Evolutionary conservation across 2,888 invertebrate species (phyloP).

Genomic region (Hydropsyche betteni): DNA sequence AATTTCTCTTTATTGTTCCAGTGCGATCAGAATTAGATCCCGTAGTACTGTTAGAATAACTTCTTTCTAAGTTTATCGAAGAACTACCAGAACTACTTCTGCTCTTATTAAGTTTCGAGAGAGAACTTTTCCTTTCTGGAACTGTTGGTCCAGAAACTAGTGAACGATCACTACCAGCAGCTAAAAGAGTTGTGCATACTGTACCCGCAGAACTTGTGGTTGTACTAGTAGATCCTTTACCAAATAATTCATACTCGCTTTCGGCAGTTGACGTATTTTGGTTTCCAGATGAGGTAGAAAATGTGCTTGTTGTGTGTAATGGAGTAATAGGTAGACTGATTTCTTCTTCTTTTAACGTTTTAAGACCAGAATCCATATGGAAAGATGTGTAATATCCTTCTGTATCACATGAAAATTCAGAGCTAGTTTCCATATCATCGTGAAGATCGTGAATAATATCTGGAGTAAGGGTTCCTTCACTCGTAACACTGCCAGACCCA

Average conservation of each 20-base stretch:
- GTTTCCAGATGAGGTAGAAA: slow-evolving; percentile 75
- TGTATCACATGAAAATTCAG: slow-evolving; percentile 94
- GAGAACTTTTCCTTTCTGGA: slow-evolving; percentile 83
- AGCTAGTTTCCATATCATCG: slow-evolving; percentile 88
- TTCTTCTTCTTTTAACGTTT: slow-evolving; percentile 82
- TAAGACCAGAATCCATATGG: slow-evolving; percentile 94
- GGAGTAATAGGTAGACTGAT: slow-evolving; percentile 72
- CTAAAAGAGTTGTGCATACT: slow-evolving; percentile 84
- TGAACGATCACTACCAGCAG: slow-evolving; percentile 72
- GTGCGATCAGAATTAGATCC: slow-evolving; percentile 60
- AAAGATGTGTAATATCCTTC: slow-evolving; percentile 98
- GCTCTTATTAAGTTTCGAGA: slow-evolving; percentile 69
- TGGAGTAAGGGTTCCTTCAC: slow-evolving; percentile 85
- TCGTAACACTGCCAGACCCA: slow-evolving; percentile 84
- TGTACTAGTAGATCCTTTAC: slow-evolving; percentile 90
- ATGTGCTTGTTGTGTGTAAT: slow-evolving; percentile 74
- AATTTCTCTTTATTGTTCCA: slow-evolving; percentile 60
- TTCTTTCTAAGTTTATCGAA: slow-evolving; percentile 68
- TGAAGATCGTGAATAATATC: slow-evolving; percentile 82
- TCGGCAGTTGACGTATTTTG: slow-evolving; percentile 79
- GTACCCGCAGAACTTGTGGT: slow-evolving; percentile 92
- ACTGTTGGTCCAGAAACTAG: slow-evolving; percentile 76
- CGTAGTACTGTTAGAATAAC: slow-evolving; percentile 59
- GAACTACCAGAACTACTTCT: slow-evolving; percentile 65
- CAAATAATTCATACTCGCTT: slow-evolving; percentile 90